Conservation (phyloP, 2,797 vertebrate species). For the Tragopan temminckii region DNA sequence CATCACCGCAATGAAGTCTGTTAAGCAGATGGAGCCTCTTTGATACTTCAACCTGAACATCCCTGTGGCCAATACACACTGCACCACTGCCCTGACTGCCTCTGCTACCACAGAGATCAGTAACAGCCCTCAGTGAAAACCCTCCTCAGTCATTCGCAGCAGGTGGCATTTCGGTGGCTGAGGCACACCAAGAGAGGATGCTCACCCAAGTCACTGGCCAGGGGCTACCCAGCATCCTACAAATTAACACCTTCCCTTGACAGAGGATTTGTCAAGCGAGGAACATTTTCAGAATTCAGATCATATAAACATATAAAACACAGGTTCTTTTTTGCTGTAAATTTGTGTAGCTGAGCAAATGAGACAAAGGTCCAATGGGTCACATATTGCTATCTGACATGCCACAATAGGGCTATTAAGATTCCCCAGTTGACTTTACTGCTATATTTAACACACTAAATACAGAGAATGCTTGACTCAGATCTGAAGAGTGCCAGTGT, state of each 20-base stretch:
- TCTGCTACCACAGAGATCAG: conserved; percentile 21
- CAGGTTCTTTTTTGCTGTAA: not conserved
- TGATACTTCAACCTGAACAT: conserved; percentile 51
- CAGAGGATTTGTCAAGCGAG: not conserved
- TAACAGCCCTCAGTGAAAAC: not conserved
- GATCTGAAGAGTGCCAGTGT: conserved; percentile 45
- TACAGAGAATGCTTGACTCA: conserved; percentile 56
- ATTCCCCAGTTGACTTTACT: conserved; percentile 37
- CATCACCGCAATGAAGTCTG: conserved; percentile 71
- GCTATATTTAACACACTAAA: conserved; percentile 57
- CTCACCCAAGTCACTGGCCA: not conserved
- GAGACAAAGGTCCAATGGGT: not conserved
- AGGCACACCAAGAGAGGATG: not conserved
- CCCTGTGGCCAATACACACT: conserved; percentile 22
- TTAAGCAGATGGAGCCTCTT: conserved; percentile 75
- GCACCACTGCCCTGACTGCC: not conserved
- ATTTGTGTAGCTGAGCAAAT: not conserved
- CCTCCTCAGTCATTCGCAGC: not conserved
- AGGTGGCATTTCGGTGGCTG: fast-evolving
- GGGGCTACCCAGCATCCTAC: not conserved
- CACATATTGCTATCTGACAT: not conserved
- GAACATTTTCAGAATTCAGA: not conserved
- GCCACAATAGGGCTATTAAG: not conserved
- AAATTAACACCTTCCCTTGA: not conserved
- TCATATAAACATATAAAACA: not conserved